Percentiles rank a stretch among this genome's conserved stretches.
Evolutionary conservation across 92 coral and sea anemone genomes (phyloP).

Genomic region (Desmophyllum pertusum): DNA sequence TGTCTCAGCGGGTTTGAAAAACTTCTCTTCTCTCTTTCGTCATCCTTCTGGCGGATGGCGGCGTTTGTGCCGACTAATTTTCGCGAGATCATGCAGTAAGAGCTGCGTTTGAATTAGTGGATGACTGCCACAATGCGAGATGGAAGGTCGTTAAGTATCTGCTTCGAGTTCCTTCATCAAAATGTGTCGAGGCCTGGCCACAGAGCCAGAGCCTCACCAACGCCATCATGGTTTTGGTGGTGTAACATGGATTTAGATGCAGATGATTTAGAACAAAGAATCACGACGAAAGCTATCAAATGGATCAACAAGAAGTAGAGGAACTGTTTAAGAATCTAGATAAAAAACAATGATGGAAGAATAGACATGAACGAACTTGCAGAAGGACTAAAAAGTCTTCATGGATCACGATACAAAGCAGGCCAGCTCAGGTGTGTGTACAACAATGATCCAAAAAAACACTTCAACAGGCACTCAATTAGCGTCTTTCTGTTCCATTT

Average conservation of each 20-base stretch:
- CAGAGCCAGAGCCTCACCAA: slow-evolving; percentile 32
- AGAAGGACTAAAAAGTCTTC: slow-evolving; percentile 83
- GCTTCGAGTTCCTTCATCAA: background rate
- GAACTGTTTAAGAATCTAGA: slow-evolving; percentile 89
- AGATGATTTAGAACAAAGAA: slow-evolving; percentile 27
- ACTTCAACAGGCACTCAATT: background rate
- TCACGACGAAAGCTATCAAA: slow-evolving; percentile 63
- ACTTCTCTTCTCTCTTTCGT: background rate
- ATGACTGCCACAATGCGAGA: background rate
- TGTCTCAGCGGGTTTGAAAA: background rate
- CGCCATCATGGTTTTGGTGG: slow-evolving; percentile 44
- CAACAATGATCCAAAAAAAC: background rate
- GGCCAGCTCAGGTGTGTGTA: slow-evolving; percentile 91
- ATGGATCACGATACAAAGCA: slow-evolving; percentile 82
- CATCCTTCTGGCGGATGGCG: background rate
- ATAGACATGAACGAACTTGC: slow-evolving; percentile 94
- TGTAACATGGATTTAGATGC: slow-evolving; percentile 39
- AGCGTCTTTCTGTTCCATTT: too few relatives aligned
- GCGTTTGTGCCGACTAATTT: too few relatives aligned
- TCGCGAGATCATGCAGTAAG: background rate
- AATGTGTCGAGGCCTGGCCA: slow-evolving; percentile 45
- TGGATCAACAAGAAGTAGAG: slow-evolving; percentile 84
- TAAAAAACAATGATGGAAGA: slow-evolving; percentile 92
- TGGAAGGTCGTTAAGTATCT: slow-evolving; percentile 26
- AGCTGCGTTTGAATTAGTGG: background rate